Base-by-base conservation (phyloP, 1,140 invertebrate species). In the Anthonomus grandis region DNA sequence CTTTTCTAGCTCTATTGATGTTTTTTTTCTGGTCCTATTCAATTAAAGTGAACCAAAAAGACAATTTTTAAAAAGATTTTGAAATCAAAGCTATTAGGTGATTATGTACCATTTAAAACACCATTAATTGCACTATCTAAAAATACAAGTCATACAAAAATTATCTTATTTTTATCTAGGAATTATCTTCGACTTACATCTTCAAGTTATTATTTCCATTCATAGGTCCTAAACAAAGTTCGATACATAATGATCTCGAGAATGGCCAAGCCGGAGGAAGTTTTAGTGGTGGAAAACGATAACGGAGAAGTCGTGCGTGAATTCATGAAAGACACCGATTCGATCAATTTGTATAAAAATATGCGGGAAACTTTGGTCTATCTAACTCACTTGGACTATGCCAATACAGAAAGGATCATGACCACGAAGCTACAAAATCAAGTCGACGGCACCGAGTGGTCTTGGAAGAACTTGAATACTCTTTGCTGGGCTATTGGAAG, bases 221-320 rank as follows among this genome's bases (percentile, higher is more conserved):
- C n/a, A n/a, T n/a, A n/a, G n/a, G 86, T 94, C 48, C 76, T 97
- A 10, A 91, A 90, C 37, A 91, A 91, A 78, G 88, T 99, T 12
- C 81, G 97, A n/a, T 91, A 92, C 64, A 95, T 98, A 18, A 99
- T 99, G 95, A 99, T 99, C 48, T 95, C 92, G 37, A 84, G 96
- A 64, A 99, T 99, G 97, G 97, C 97, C 0, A 99, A 98, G 75
- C 97, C 97, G 0, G 97, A 99, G 76, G 97, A 99, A 80, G 97
- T 99, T 4, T 80, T 99, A n/a, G 95, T 99, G 48, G 97, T 99
- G n/a, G 97, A 99, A 76, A 99, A 99, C 81, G 97, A 99, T 75
- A 97, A 99, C 76, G 97, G 97, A 21, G 97, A 99, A 79, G 96
- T 99, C 47, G 96, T 99, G 1, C 78, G 97, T 42, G 97, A 99